A percentile compares a stretch with the other conserved stretches of the same genome.
phyloP scores from a whole-genome alignment of 2,797 vertebrate genomes.

The Saguinus oedipus region DNA sequence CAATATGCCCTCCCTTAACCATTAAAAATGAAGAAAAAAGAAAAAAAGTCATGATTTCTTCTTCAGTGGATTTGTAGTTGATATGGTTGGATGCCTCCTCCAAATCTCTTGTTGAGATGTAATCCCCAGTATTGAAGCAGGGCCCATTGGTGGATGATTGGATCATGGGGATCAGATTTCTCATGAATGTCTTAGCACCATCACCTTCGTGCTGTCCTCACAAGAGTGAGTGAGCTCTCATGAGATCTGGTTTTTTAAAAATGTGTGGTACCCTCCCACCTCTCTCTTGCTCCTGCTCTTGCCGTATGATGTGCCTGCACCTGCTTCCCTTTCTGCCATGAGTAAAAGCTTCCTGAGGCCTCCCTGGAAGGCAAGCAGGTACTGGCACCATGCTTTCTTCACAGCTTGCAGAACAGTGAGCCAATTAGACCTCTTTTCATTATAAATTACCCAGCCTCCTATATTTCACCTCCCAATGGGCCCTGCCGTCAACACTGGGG shows the following conservation, averaged over 20 bases:
- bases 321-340: neutral
- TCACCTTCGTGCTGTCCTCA: neutral
- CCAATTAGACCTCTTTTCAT: neutral
- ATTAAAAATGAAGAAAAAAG: neutral
- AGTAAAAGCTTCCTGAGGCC: neutral
- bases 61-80: neutral
- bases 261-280: neutral
- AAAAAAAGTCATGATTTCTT: neutral
- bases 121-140: neutral
- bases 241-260: neutral
- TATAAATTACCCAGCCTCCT: neutral
- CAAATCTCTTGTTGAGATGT: neutral
- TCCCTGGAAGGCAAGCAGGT: neutral
- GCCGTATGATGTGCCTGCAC: neutral
- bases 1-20: neutral
- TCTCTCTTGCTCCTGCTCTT: neutral
- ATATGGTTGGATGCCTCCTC: neutral
- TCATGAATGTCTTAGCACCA: neutral
- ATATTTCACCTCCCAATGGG: neutral
- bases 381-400: neutral
- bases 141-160: neutral
- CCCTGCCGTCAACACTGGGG: no score
- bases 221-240: neutral
- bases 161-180: neutral
- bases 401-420: neutral